These are phyloP conservation scores for Chrosomus eos DNA, from an alignment of 2,797 vertebrate species.

Conservation along the genomic window DNA sequence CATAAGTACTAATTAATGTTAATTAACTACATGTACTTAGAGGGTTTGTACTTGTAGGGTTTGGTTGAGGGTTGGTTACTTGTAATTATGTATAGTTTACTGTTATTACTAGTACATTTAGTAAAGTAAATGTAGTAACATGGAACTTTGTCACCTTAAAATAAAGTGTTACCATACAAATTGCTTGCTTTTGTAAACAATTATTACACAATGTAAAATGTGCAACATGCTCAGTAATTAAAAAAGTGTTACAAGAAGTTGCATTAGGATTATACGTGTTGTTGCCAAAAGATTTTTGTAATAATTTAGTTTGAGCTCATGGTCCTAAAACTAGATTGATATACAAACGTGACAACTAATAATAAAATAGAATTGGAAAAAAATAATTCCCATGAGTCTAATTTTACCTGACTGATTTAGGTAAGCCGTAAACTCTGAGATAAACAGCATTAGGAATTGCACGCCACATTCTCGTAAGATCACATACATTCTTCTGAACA, in stretches of 20 bases:
- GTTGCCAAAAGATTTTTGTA: not conserved
- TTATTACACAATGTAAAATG: not conserved
- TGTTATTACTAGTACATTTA: not conserved
- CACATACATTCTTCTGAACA: slow-evolving; percentile 74
- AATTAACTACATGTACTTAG: not conserved
- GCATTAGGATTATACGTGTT: not conserved
- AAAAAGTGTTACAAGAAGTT: not conserved
- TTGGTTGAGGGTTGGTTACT: not conserved
- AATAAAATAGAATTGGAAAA: not conserved
- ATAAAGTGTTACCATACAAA: no score
- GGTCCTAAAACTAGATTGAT: not conserved
- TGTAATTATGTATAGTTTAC: not conserved
- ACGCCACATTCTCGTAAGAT: slow-evolving; percentile 45
- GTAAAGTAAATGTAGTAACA: no score
- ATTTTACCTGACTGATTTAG: not conserved
- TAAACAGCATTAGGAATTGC: slow-evolving; percentile 19
- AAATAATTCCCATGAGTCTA: not conserved
- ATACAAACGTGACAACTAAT: not conserved
- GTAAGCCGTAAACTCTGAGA: slow-evolving; percentile 20
- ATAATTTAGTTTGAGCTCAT: not conserved
- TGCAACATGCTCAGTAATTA: no score
- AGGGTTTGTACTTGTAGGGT: no score
- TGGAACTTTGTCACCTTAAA: not conserved
- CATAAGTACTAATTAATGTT: no score
- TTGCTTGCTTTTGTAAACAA: not conserved